Evolutionary conservation across 1,140 invertebrate genomes (phyloP).

Genomic region (Leptinotarsa texana): DNA sequence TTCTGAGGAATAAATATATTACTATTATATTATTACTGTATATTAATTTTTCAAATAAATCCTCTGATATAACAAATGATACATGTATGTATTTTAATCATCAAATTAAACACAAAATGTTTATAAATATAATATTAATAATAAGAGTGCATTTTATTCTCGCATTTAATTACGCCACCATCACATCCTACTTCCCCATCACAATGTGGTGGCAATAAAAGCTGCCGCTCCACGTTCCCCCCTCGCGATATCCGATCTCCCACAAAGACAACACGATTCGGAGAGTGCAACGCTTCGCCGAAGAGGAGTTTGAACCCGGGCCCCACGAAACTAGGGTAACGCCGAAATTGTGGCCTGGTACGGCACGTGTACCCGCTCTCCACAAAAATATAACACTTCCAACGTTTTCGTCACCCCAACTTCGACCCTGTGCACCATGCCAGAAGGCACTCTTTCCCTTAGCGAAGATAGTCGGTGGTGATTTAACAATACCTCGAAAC

Average conservation of each 20-base stretch:
- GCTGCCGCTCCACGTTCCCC: too few species aligned
- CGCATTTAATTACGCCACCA: too few species aligned
- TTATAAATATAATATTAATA: too few species aligned
- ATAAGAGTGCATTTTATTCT: too few species aligned
- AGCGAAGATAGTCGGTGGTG: neutral
- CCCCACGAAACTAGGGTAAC: slow-evolving; percentile 1
- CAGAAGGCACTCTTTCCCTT: neutral
- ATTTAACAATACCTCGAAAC: neutral
- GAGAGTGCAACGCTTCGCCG: neutral
- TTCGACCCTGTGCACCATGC: neutral
- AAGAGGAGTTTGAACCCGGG: slow-evolving; percentile 16
- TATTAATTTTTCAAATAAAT: too few species aligned
- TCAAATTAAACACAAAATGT: too few species aligned
- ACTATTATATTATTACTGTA: too few species aligned
- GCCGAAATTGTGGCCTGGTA: slow-evolving; percentile 17
- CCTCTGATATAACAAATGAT: too few species aligned
- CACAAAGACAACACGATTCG: slow-evolving; percentile 19
- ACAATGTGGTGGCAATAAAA: too few species aligned
- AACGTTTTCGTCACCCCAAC: neutral
- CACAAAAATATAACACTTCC: neutral
- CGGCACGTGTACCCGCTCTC: slow-evolving; percentile 9
- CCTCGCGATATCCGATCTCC: neutral
- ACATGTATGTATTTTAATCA: too few species aligned
- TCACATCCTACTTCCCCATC: too few species aligned
- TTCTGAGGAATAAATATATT: too few species aligned